Evolutionary conservation across 1,140 invertebrate species (phyloP), one percentile per base, ranked within the genome.

Genomic region (Galleria mellonella): DNA sequence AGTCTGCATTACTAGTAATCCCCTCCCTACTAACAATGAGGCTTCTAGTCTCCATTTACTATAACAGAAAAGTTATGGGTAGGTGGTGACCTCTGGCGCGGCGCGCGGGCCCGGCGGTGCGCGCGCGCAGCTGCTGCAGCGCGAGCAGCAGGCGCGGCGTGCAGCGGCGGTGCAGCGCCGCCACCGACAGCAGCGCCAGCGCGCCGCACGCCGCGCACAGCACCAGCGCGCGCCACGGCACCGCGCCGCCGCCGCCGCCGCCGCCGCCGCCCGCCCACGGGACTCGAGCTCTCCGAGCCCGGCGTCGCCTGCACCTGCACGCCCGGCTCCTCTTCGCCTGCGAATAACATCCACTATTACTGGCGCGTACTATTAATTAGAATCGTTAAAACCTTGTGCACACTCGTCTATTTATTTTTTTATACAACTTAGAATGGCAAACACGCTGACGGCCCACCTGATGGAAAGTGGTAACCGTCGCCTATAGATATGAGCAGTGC

Each of bases 101-200:
- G 29, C 73, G 61, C 4, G 72, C 66, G 7, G 69, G 58, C 8
- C 64, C 58, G 51, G 66, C 51, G 10, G 72, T 44, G 0, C 74
- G 29, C 0, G 76, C 79, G 1, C 71, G 41, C 15, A 69, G 69
- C 9, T 77, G 74, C 0, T 76, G 14, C 1, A 61, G 70, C 0
- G 74, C 72, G 1, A 83, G 70, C 57, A 76, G 55, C 47, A 83
- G 59, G 1, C 74, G 55, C 45, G 74, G 72, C 37, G 68, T 67
- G 56, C 64, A 79, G 37, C 74, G 74, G 2, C 64, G 61, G 55
- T 73, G 74, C 40, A 72, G 58, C 28, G 45, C 69, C 1, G 43
- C 32, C 9, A 51, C 51, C 9, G 71, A 60, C 40, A 68, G 29
- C 52, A 67, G 55, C 43, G 69, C 43, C 37, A 70, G 42, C 17